Percentiles rank a stretch among this genome's conserved stretches.
Evolutionary conservation across 2,113 vertebrate species (phyloP).

Genomic region (Eudyptes chrysolophus): DNA sequence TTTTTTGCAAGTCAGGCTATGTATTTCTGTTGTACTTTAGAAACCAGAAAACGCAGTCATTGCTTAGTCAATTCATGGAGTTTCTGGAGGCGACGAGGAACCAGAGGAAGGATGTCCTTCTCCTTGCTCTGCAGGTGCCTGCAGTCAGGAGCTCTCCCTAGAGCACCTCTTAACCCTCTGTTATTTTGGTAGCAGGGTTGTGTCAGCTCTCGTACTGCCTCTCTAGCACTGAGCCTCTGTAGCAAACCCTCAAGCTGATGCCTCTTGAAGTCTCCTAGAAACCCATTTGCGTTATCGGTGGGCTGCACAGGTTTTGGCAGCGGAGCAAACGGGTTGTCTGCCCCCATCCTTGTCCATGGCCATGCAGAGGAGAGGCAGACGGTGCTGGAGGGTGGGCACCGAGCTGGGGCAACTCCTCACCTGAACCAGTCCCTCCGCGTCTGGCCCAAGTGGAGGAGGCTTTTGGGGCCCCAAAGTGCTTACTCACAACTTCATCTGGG

Average conservation of each 20-base stretch:
- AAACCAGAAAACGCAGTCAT: not conserved
- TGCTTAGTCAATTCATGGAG: not conserved
- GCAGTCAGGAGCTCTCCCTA: fast-evolving
- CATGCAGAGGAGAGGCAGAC: not conserved
- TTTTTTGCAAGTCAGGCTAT: not conserved
- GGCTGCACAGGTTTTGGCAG: not conserved
- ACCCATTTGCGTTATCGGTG: not conserved
- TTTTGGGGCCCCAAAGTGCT: not conserved
- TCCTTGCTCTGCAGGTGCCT: not conserved
- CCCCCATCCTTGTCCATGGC: fast-evolving
- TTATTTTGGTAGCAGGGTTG: not conserved
- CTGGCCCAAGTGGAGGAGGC: not conserved
- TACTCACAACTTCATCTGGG: not conserved
- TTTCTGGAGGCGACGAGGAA: not conserved
- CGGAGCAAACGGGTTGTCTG: not conserved
- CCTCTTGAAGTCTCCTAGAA: not conserved
- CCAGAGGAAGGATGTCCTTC: not conserved
- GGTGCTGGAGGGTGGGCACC: fast-evolving
- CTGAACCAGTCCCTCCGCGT: not conserved
- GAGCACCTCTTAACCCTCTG: not conserved
- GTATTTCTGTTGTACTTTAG: not conserved
- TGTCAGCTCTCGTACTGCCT: not conserved
- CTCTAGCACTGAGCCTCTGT: not conserved
- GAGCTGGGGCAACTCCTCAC: not conserved
- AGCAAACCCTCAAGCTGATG: not conserved